phyloP scores from a whole-genome alignment of 2,888 invertebrate genomes.

The Hyles lineata region DNA sequence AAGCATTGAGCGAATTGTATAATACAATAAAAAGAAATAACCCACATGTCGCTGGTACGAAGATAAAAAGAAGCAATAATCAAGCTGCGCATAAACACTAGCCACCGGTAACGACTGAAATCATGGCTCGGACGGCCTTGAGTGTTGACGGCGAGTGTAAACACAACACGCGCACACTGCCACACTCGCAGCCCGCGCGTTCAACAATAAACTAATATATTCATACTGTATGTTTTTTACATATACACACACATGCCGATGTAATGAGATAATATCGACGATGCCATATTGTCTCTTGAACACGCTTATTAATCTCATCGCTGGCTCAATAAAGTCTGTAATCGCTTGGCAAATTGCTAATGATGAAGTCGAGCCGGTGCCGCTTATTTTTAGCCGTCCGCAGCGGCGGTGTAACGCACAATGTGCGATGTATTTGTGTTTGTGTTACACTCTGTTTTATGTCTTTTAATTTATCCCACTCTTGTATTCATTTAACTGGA shows the following conservation, averaged over 20 bases:
- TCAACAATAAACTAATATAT: constrained; percentile 33
- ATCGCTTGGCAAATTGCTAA: constrained; percentile 19
- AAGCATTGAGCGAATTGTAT: neutral
- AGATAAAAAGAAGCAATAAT: constrained; percentile 22
- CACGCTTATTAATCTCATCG: constrained; percentile 3
- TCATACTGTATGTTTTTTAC: constrained; percentile 33
- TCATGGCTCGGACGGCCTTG: constrained; percentile 29
- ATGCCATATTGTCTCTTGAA: constrained; percentile 4
- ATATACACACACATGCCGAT: constrained; percentile 35
- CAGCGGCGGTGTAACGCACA: constrained; percentile 26
- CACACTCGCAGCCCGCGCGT: neutral
- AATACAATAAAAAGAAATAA: constrained; percentile 1
- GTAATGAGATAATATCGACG: constrained; percentile 39
- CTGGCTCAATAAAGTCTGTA: constrained; percentile 21
- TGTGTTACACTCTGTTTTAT: constrained; percentile 12
- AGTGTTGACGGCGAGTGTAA: constrained; percentile 27
- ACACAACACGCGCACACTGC: constrained; percentile 25
- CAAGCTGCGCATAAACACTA: constrained; percentile 18
- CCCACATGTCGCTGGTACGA: neutral
- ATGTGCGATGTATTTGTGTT: constrained; percentile 8
- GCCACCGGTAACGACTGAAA: constrained; percentile 4
- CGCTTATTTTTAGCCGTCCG: constrained; percentile 28
- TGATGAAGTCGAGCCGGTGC: constrained; percentile 5
- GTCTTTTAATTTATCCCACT: neutral
- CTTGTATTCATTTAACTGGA: neutral